These are phyloP conservation scores for Eupithecia insigniata DNA, from an alignment of 2,888 invertebrate genomes.

Conservation along the genomic window DNA sequence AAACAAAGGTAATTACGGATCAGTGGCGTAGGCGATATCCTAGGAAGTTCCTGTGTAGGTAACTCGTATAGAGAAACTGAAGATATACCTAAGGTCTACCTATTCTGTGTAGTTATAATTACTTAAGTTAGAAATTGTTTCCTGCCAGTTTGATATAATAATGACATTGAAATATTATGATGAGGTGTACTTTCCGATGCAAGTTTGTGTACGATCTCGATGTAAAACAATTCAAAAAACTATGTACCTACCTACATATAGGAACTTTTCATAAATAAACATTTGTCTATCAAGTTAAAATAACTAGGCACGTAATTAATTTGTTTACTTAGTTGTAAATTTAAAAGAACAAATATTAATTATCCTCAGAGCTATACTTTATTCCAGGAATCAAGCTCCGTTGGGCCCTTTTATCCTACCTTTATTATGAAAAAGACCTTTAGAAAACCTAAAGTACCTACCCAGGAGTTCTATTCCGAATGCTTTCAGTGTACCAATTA, in stretches of 20 bases:
- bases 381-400: not conserved
- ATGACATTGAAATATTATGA: too few species aligned
- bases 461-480: not conserved
- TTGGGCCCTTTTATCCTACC: not conserved
- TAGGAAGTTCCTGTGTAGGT: constrained; percentile 38
- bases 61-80: not conserved
- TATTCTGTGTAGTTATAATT: not conserved
- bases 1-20: constrained; percentile 53
- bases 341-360: not conserved
- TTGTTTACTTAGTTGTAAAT: not conserved
- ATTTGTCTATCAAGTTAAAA: not conserved
- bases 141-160: too few species aligned
- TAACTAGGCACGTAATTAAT: not conserved
- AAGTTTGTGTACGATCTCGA: too few species aligned
- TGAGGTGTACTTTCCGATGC: too few species aligned
- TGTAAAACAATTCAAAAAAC: too few species aligned
- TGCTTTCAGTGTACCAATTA: constrained; percentile 1
- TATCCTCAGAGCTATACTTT: not conserved
- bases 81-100: not conserved
- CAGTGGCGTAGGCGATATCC: constrained; percentile 37
- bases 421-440: not conserved
- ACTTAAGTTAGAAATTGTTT: too few species aligned
- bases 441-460: not conserved
- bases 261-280: too few species aligned
- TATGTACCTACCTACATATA: too few species aligned